A percentile compares a stretch with the other conserved stretches of the same genome.
Evolutionary conservation across 2,888 invertebrate species (phyloP).

Genomic region (Ormyrus labotus): DNA sequence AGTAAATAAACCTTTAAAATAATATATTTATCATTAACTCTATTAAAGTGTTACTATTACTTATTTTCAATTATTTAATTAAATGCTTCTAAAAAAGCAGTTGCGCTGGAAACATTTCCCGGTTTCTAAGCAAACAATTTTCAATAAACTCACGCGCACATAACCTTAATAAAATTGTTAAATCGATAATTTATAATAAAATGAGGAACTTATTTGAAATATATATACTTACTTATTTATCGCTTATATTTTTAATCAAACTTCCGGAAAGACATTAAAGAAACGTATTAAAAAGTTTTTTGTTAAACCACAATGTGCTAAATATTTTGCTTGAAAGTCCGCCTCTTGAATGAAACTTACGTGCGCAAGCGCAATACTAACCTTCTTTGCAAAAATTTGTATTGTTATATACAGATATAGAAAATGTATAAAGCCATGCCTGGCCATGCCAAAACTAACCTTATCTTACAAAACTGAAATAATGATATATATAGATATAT

Average conservation of each 20-base stretch:
- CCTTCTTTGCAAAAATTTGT: no score
- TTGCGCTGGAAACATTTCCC: neutral
- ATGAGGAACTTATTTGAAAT: neutral
- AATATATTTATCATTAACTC: neutral
- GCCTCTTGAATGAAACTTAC: neutral
- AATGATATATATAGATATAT: no score
- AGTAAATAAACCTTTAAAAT: no score
- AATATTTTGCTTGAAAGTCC: neutral
- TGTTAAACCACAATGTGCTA: neutral
- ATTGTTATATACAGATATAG: no score
- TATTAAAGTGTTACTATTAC: neutral
- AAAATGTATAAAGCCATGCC: no score
- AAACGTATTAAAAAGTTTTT: neutral
- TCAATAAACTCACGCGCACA: neutral
- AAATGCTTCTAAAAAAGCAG: neutral
- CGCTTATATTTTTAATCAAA: neutral
- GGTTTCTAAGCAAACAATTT: slow-evolving; percentile 42
- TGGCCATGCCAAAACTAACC: neutral
- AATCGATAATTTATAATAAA: neutral
- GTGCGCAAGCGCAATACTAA: neutral
- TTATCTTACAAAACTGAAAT: neutral
- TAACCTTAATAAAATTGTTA: slow-evolving; percentile 17
- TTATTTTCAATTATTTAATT: neutral
- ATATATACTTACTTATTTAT: slow-evolving; percentile 21
- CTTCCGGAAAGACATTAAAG: no score